phyloP scores from a whole-genome alignment of 2,888 invertebrate species.

The Tachina grossa region DNA sequence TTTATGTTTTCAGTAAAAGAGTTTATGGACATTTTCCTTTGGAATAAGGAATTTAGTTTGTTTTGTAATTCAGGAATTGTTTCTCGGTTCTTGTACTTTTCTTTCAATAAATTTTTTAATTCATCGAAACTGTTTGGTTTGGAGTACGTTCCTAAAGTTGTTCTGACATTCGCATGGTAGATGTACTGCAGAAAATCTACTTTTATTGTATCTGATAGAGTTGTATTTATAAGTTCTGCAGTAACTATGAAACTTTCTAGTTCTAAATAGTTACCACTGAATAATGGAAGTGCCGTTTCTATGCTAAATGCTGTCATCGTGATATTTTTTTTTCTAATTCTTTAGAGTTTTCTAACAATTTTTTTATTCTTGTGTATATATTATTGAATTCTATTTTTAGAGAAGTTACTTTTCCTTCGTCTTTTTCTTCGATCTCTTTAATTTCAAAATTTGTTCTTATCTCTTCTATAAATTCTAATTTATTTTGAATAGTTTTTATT shows the following conservation, averaged over 20 bases:
- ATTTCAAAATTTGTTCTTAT: too few relatives aligned
- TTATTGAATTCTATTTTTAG: too few relatives aligned
- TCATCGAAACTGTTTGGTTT: too few relatives aligned
- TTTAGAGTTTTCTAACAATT: too few relatives aligned
- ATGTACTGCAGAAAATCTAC: too few relatives aligned
- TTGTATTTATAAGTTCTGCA: neutral
- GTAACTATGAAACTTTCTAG: conserved; percentile 6
- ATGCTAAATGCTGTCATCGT: too few relatives aligned
- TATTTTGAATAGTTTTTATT: too few relatives aligned
- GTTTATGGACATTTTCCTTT: neutral
- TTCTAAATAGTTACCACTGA: conserved; percentile 1
- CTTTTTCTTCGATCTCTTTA: too few relatives aligned
- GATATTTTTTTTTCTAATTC: too few relatives aligned
- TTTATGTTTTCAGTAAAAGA: conserved; percentile 5
- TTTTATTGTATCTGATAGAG: neutral
- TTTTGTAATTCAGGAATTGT: neutral
- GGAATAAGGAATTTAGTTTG: neutral
- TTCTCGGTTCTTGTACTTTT: neutral
- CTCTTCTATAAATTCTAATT: too few relatives aligned
- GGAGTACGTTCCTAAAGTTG: neutral
- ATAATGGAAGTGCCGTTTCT: neutral
- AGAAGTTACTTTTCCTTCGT: too few relatives aligned
- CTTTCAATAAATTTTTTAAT: neutral
- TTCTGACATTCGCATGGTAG: conserved; percentile 3
- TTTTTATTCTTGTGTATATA: too few relatives aligned